phyloP scores from a whole-genome alignment of 2,888 invertebrate genomes.

The Drosophila percnosoma region DNA sequence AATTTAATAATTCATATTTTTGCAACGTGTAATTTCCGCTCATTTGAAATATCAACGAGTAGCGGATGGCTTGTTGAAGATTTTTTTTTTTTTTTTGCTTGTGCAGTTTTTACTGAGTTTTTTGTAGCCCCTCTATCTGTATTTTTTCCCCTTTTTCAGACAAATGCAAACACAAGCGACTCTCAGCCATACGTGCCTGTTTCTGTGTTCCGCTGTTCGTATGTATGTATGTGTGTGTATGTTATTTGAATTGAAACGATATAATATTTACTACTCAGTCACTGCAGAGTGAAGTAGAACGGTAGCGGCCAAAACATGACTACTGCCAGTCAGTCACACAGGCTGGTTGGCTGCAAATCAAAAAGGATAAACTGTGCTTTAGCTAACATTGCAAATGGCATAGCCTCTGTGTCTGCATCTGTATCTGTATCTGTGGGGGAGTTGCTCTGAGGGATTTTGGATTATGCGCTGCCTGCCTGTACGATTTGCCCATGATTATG shows the following conservation, averaged over 20 bases:
- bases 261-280: conserved; percentile 74
- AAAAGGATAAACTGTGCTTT: conserved; percentile 78
- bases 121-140: conserved; percentile 16
- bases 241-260: conserved; percentile 70
- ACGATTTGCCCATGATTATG: conserved; percentile 75
- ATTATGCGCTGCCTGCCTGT: conserved; percentile 10
- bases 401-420: conserved; percentile 13
- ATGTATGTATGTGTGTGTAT: conserved; percentile 33
- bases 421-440: conserved; percentile 16
- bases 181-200: conserved; percentile 31
- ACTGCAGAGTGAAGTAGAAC: conserved; percentile 50
- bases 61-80: conserved; percentile 15
- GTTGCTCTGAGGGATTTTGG: conserved; percentile 9
- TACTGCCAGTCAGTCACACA: conserved; percentile 33
- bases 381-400: conserved; percentile 55
- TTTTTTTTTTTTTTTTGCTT: not conserved
- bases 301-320: conserved; percentile 51
- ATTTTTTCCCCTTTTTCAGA: conserved; percentile 20
- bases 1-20: conserved; percentile 65
- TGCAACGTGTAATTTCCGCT: conserved; percentile 68
- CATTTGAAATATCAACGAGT: conserved; percentile 58
- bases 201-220: conserved; percentile 22
- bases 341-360: conserved; percentile 67
- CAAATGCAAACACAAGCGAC: conserved; percentile 48
- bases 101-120: conserved; percentile 13